Base-by-base conservation (phyloP, 2,113 vertebrate genomes). In the Setophaga petechia region DNA sequence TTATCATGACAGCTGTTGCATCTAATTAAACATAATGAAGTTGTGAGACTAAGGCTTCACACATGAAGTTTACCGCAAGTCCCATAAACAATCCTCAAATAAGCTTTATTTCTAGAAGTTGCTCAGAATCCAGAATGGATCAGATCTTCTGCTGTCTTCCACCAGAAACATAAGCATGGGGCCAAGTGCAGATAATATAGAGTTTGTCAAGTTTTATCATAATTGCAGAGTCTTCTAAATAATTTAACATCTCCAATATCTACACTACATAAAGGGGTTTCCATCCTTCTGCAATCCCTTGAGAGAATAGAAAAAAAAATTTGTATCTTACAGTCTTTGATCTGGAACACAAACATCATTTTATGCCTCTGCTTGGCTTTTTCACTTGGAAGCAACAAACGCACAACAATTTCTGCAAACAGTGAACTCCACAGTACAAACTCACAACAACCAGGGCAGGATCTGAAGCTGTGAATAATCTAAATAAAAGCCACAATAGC, bases 1-100 rank as follows among this genome's bases (percentile, higher is more conserved):
- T 92, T 92, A 79, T 84, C 79, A 41, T 63, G 86, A 86, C 79
- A 90, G 84, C 76, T 83, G 91, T 58, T 95, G 83, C 76, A 94
- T 78, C 65, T 85, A 86, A 92, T 92, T 93, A 93, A 92, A 84
- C 24, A 59, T 62, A 94, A 93, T 16, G 43, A 81, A 93, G 65
- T 63, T 90, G 79, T 0, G 0, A 90, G 89, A 84, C 65, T 81
- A 72, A 81, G 33, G 65, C 76, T 88, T 89, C 54, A 80, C 37
- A 71, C 17, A 44, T 4, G 17, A 93, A 75, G 24, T 82, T 87
- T 87, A 82, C 74, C 80, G 61, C 37, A 87, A 83, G 55, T 25
- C 37, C 24, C 49, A 23, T 17, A 88, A 93, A 24, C 65, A 77
- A 77, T 44, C 23, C 47, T 63, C 65, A 89, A 63, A 54, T 17